Evolutionary conservation across 2,888 invertebrate genomes (phyloP).

Genomic region (Doris montereyensis): DNA sequence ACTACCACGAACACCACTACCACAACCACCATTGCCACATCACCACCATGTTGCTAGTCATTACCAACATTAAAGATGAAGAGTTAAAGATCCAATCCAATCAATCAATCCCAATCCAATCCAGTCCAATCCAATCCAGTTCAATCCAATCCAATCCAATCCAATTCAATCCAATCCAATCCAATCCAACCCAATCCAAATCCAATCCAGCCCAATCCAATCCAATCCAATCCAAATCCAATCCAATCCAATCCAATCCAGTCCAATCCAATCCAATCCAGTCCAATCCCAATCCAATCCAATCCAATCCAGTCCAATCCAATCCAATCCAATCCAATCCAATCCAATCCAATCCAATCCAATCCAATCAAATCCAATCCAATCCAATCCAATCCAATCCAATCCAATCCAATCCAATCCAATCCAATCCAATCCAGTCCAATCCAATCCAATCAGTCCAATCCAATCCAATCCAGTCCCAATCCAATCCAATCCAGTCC

Average conservation of each 20-base stretch:
- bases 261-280: conserved; percentile 24
- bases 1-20: too few species aligned
- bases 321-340: conserved; percentile 18
- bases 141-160: too few species aligned
- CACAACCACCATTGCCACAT: too few species aligned
- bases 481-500: conserved; percentile 24
- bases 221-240: conserved; percentile 30
- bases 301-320: conserved; percentile 25
- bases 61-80: too few species aligned
- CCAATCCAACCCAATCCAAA: too few species aligned
- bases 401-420: conserved; percentile 26
- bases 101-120: too few species aligned
- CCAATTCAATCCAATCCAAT: too few species aligned
- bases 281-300: conserved; percentile 25
- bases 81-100: too few species aligned
- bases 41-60: too few species aligned
- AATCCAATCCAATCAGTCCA: conserved; percentile 18
- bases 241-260: too few species aligned
- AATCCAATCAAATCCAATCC: too few species aligned
- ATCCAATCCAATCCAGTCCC: conserved; percentile 4
- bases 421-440: conserved; percentile 29
- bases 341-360: conserved; percentile 18
- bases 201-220: conserved; percentile 34
- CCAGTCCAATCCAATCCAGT: too few species aligned
- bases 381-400: conserved; percentile 16